Conservation (phyloP, 2,888 invertebrate genomes). For the Nezara viridula region DNA sequence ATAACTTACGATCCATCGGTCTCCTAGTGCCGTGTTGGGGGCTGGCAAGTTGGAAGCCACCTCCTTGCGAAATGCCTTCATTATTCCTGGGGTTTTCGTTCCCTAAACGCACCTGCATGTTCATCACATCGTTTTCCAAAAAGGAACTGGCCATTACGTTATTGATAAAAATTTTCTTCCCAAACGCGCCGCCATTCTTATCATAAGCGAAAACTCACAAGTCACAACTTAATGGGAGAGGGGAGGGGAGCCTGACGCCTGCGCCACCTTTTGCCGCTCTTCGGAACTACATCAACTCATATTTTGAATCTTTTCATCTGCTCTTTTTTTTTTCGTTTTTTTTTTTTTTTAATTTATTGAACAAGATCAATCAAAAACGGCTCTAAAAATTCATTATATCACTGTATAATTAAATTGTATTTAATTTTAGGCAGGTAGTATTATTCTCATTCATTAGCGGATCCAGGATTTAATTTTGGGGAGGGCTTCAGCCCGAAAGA, state of each 20-base stretch:
- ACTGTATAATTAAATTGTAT: too few species aligned
- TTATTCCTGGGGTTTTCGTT: slow-evolving; percentile 77
- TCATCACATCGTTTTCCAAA: slow-evolving; percentile 76
- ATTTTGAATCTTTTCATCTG: not conserved
- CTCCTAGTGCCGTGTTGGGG: slow-evolving; percentile 72
- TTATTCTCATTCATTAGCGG: too few species aligned
- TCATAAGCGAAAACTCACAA: slow-evolving; percentile 60
- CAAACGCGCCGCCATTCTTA: slow-evolving; percentile 60
- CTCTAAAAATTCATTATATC: too few species aligned
- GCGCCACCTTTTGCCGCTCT: slow-evolving; percentile 11
- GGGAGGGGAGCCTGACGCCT: not conserved
- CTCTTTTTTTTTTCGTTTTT: not conserved
- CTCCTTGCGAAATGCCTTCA: slow-evolving; percentile 70
- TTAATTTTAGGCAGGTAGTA: too few species aligned
- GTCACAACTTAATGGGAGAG: slow-evolving; percentile 52
- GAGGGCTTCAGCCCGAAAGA: too few species aligned
- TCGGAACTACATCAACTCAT: not conserved
- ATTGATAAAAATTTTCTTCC: slow-evolving; percentile 57
- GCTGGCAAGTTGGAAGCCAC: slow-evolving; percentile 67
- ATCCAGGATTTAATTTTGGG: too few species aligned
- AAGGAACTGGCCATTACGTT: slow-evolving; percentile 65
- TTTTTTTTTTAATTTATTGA: not conserved
- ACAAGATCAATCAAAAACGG: too few species aligned
- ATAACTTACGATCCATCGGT: slow-evolving; percentile 77
- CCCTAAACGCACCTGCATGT: slow-evolving; percentile 84